Percentiles rank a stretch among this genome's conserved stretches.
Evolutionary conservation across 2,797 vertebrate genomes (phyloP).

Genomic region (Philypnodon macrostomus): DNA sequence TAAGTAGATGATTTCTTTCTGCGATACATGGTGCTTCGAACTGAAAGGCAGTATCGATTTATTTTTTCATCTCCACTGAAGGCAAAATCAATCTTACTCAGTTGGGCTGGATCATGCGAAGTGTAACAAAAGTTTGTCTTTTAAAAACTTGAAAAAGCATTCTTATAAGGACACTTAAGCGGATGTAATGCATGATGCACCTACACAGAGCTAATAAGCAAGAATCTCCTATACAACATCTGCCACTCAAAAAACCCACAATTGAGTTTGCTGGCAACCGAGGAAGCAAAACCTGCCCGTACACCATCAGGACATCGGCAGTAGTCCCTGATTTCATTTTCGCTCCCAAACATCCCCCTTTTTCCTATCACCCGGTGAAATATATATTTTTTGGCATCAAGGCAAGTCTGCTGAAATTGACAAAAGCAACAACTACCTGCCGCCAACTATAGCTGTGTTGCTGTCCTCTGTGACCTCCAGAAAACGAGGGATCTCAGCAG

Average conservation of each 20-base stretch:
- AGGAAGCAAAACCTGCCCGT: slow-evolving; percentile 19
- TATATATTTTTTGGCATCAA: not conserved
- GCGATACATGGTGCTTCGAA: slow-evolving; percentile 14
- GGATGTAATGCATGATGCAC: slow-evolving; percentile 7
- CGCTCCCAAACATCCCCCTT: too few species aligned
- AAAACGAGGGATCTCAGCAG: slow-evolving; percentile 35
- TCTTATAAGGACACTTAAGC: not conserved
- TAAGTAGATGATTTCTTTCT: slow-evolving; percentile 15
- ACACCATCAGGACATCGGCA: slow-evolving; percentile 10
- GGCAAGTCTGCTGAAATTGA: slow-evolving; percentile 18
- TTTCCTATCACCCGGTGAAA: slow-evolving; percentile 9
- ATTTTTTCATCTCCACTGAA: slow-evolving; percentile 17
- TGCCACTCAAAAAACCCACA: not conserved
- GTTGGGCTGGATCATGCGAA: slow-evolving; percentile 6
- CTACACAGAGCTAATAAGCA: not conserved
- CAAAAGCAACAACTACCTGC: slow-evolving; percentile 7
- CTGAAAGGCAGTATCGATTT: slow-evolving; percentile 23
- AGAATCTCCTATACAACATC: not conserved
- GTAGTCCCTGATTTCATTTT: slow-evolving; percentile 5
- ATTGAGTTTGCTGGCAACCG: not conserved
- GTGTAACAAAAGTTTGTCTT: not conserved
- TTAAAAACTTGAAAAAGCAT: not conserved
- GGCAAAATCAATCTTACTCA: slow-evolving; percentile 16
- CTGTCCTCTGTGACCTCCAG: slow-evolving; percentile 48
- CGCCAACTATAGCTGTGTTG: slow-evolving; percentile 3